A percentile compares a stretch with the other conserved stretches of the same genome.
These are phyloP conservation scores for Odontothrips loti DNA, from an alignment of 2,888 invertebrate genomes.

Conservation along the genomic window DNA sequence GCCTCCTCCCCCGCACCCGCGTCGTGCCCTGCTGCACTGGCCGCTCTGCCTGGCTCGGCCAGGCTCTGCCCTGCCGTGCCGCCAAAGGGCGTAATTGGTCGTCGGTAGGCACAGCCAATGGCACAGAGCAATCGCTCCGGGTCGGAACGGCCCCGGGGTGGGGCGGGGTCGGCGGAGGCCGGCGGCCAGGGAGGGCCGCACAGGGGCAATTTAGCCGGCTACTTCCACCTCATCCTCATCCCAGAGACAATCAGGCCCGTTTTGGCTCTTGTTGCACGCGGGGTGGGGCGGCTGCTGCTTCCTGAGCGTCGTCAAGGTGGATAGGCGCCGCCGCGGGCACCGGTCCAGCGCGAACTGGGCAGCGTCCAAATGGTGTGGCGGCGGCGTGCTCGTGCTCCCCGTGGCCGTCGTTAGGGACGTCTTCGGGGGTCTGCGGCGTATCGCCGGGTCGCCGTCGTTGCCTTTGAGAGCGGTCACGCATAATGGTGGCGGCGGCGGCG, in stretches of 20 bases:
- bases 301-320: neutral
- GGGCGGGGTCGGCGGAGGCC: neutral
- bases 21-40: neutral
- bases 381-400: neutral
- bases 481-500: neutral
- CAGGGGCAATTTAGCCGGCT: neutral
- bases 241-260: too few species aligned
- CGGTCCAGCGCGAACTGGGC: neutral
- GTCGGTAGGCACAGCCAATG: neutral
- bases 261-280: too few species aligned
- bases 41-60: neutral
- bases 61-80: neutral
- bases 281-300: neutral
- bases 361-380: neutral
- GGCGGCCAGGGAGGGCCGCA: neutral
- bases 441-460: neutral
- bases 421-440: neutral
- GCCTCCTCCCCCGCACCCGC: neutral
- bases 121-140: too few species aligned
- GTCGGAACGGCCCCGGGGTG: too few species aligned
- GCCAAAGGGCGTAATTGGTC: conserved; percentile 19
- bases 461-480: neutral
- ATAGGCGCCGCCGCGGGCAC: too few species aligned
- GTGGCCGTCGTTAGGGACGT: neutral
- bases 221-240: neutral